phyloP scores from a whole-genome alignment of 2,113 vertebrate species.

The Azemiops feae region DNA sequence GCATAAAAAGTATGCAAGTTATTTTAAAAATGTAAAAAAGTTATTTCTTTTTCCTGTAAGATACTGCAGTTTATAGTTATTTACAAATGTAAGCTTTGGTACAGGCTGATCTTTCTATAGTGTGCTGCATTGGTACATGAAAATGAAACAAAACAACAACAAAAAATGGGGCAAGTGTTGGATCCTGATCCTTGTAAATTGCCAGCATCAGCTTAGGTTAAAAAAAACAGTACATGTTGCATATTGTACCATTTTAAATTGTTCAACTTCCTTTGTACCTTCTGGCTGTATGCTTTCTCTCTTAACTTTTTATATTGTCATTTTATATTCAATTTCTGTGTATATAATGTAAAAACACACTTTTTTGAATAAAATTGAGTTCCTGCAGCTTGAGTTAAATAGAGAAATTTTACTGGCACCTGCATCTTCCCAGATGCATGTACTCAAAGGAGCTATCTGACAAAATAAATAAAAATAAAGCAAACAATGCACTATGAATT shows the following conservation, averaged over 20 bases:
- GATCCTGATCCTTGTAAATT: constrained; percentile 87
- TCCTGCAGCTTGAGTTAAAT: constrained; percentile 93
- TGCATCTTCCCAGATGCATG: constrained; percentile 87
- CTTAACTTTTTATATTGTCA: constrained; percentile 98
- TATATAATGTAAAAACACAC: constrained; percentile 93
- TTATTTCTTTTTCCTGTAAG: constrained; percentile 81
- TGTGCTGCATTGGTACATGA: constrained; percentile 81
- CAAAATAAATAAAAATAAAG: constrained; percentile 78
- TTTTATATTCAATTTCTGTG: constrained; percentile 98
- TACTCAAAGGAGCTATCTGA: constrained; percentile 83
- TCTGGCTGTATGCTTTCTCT: constrained; percentile 95
- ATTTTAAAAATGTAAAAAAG: constrained; percentile 78
- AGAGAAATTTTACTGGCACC: constrained; percentile 84
- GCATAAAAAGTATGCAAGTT: constrained; percentile 76
- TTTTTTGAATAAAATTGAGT: constrained; percentile 90
- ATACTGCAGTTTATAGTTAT: constrained; percentile 91
- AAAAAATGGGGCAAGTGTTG: constrained; percentile 75
- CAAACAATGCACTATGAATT: constrained; percentile 87
- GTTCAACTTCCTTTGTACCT: constrained; percentile 96
- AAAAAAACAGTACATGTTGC: constrained; percentile 81
- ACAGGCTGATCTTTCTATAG: constrained; percentile 84
- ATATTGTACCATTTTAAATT: constrained; percentile 93
- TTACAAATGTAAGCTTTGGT: constrained; percentile 97
- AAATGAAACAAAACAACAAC: constrained; percentile 57
- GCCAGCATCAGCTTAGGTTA: constrained; percentile 84